Conservation (phyloP, 1,140 invertebrate genomes). For the Physella acuta region DNA sequence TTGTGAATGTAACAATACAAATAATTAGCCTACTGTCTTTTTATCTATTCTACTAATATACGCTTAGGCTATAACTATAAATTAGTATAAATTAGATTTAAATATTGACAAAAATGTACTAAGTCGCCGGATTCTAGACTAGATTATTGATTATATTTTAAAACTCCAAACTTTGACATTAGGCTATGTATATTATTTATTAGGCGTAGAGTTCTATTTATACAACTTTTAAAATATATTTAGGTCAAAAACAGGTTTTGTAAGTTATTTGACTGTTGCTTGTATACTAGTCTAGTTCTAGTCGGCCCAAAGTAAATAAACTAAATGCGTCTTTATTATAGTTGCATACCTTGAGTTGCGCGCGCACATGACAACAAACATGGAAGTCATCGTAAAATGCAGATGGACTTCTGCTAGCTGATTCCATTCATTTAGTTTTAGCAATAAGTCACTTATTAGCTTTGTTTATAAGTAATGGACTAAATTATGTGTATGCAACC, state of each 20-base stretch:
- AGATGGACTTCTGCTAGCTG: neutral
- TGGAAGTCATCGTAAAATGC: constrained; percentile 23
- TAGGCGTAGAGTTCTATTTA: no score
- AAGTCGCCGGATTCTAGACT: no score
- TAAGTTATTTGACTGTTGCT: neutral
- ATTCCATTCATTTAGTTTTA: neutral
- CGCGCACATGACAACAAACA: constrained; percentile 36
- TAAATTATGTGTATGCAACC: neutral
- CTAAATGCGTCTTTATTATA: neutral
- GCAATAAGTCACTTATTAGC: neutral
- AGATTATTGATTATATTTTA: no score
- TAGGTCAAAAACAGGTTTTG: neutral
- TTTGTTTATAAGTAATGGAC: neutral
- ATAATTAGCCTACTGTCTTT: no score
- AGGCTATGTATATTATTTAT: no score
- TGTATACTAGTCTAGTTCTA: neutral
- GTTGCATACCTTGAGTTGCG: constrained; percentile 27
- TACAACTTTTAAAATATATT: no score
- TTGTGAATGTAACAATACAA: no score
- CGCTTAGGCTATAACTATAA: no score
- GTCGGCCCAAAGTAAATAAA: neutral
- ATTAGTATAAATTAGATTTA: no score
- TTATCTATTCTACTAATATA: no score
- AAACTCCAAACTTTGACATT: no score
- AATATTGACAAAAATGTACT: no score